phyloP scores from a whole-genome alignment of 2,113 vertebrate species.

The Gasterosteus aculeatus region DNA sequence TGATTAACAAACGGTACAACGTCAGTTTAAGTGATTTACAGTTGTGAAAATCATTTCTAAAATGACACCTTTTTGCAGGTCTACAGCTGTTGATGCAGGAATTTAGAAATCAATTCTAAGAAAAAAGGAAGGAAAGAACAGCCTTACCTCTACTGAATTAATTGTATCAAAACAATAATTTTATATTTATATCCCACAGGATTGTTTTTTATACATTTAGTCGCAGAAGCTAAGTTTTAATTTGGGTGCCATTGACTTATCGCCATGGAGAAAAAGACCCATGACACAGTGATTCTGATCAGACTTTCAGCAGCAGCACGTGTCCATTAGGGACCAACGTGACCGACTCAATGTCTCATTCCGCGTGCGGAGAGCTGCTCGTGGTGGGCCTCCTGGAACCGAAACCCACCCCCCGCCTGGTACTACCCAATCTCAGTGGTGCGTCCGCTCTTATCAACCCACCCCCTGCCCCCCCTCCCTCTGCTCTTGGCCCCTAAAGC shows the following conservation, averaged over 20 bases:
- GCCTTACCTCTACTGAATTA: not conserved
- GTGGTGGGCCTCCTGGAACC: not conserved
- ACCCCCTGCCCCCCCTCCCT: conserved; percentile 4
- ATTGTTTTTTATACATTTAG: not conserved
- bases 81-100: not conserved
- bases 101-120: not conserved
- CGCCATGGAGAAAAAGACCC: not conserved
- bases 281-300: not conserved
- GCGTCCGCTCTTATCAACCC: conserved; percentile 23
- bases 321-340: conserved; percentile 34
- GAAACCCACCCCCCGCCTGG: not conserved
- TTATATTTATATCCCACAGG: not conserved
- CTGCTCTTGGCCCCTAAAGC: conserved; percentile 58
- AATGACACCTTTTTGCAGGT: not conserved
- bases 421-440: conserved; percentile 40
- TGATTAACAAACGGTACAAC: too few relatives aligned
- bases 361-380: not conserved
- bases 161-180: not conserved
- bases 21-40: not conserved
- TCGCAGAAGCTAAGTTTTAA: not conserved
- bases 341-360: not conserved
- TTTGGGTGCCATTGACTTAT: conserved; percentile 8
- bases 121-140: not conserved
- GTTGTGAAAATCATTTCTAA: not conserved
- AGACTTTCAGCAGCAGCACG: not conserved